Evolutionary conservation across 1,140 invertebrate species (phyloP).

Genomic region (Drosophila ficusphila): DNA sequence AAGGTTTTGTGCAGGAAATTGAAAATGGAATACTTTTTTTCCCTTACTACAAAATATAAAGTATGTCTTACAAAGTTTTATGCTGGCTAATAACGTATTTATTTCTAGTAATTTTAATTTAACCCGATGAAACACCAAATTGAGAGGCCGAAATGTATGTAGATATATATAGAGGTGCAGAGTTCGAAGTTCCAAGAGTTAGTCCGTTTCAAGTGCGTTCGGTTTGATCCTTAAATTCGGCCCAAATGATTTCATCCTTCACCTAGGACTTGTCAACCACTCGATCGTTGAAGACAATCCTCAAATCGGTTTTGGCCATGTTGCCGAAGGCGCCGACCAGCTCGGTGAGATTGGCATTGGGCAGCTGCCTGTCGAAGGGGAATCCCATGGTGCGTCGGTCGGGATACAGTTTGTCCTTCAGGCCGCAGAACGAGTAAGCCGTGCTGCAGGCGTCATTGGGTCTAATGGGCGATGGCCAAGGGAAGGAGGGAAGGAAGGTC

Average conservation of each 20-base stretch:
- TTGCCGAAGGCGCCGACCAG: constrained; percentile 85
- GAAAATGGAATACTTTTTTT: too few relatives aligned
- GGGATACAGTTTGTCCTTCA: constrained; percentile 88
- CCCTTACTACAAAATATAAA: background rate
- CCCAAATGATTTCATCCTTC: too few relatives aligned
- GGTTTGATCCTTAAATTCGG: background rate
- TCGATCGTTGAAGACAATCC: constrained; percentile 81
- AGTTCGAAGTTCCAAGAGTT: background rate
- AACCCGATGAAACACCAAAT: constrained; percentile 14
- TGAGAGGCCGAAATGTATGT: background rate
- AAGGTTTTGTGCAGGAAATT: too few relatives aligned
- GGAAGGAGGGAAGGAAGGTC: background rate
- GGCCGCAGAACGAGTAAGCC: constrained; percentile 89
- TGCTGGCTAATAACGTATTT: constrained; percentile 10
- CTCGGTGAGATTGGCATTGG: constrained; percentile 86
- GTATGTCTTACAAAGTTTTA: background rate
- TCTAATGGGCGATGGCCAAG: background rate
- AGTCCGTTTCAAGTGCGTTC: constrained; percentile 1
- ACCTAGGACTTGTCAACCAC: constrained; percentile 45
- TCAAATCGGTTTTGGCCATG: constrained; percentile 86
- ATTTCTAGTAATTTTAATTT: background rate
- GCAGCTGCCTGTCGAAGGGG: constrained; percentile 88
- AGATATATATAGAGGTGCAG: background rate
- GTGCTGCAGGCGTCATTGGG: constrained; percentile 85
- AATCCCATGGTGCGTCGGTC: constrained; percentile 89